These are phyloP conservation scores for Falco punctatus DNA, from an alignment of 2,113 vertebrate species.

Conservation along the genomic window DNA sequence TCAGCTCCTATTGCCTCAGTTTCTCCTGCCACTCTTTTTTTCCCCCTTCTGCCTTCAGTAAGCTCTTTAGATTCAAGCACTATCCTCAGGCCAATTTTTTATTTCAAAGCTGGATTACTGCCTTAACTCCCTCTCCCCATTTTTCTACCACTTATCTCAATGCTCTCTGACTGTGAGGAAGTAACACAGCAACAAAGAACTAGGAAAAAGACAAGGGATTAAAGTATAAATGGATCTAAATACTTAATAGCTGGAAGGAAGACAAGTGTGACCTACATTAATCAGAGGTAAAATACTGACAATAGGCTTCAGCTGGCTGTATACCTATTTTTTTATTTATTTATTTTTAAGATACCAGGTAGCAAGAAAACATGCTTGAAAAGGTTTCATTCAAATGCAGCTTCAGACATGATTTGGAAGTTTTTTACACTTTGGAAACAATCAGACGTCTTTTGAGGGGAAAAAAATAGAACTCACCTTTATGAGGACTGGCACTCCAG, in stretches of 20 bases:
- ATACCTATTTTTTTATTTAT: neutral
- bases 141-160: conserved; percentile 47
- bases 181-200: conserved; percentile 31
- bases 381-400: neutral
- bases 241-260: conserved; percentile 25
- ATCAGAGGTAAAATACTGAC: conserved; percentile 11
- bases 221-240: conserved; percentile 51
- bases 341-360: neutral
- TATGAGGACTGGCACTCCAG: neutral
- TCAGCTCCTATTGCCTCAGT: neutral
- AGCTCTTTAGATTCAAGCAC: conserved; percentile 21
- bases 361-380: neutral
- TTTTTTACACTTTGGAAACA: neutral
- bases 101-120: conserved; percentile 56
- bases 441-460: neutral
- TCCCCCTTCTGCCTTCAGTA: neutral
- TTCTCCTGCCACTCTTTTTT: neutral
- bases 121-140: conserved; percentile 20
- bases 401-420: neutral
- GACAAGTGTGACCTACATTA: conserved; percentile 27
- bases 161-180: conserved; percentile 40
- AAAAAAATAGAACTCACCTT: neutral
- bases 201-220: conserved; percentile 36
- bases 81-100: conserved; percentile 16
- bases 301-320: neutral